phyloP scores from a whole-genome alignment of 2,888 invertebrate genomes.

The Drosophila testacea region DNA sequence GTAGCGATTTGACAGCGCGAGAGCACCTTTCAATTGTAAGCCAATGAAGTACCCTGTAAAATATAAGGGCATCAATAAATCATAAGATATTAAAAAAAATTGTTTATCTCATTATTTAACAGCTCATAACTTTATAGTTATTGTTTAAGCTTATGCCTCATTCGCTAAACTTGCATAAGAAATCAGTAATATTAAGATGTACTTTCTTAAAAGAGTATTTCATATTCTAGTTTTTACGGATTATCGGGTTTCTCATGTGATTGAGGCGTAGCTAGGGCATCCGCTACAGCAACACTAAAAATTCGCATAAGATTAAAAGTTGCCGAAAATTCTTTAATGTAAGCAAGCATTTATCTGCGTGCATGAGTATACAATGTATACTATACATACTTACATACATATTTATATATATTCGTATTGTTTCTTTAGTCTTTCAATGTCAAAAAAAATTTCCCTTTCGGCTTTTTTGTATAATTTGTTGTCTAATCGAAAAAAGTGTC shows the following conservation, averaged over 20 bases:
- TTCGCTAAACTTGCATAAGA: too few relatives aligned
- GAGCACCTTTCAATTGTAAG: neutral
- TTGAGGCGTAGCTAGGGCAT: conserved; percentile 15
- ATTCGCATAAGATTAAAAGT: conserved; percentile 66
- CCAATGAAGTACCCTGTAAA: conserved; percentile 26
- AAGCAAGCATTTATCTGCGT: neutral
- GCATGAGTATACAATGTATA: neutral
- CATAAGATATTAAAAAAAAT: too few relatives aligned
- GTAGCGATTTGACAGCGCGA: conserved; percentile 30
- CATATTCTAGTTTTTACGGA: conserved; percentile 1
- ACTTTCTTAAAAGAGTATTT: conserved; percentile 1
- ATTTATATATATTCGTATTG: conserved; percentile 16
- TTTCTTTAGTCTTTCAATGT: conserved; percentile 51
- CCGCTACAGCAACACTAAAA: conserved; percentile 23
- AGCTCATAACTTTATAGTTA: too few relatives aligned
- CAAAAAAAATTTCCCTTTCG: conserved; percentile 58
- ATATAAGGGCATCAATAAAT: too few relatives aligned
- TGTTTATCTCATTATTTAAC: too few relatives aligned
- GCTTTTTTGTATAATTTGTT: conserved; percentile 44
- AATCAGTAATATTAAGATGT: neutral
- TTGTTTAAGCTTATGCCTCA: too few relatives aligned
- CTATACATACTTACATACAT: too few relatives aligned
- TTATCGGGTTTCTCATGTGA: conserved; percentile 2
- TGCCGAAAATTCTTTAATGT: conserved; percentile 28
- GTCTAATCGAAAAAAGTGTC: conserved; percentile 59